Evolutionary conservation across 2,888 invertebrate genomes (phyloP), one percentile per base, ranked within the genome.

Genomic region (Spisula subtruncata): DNA sequence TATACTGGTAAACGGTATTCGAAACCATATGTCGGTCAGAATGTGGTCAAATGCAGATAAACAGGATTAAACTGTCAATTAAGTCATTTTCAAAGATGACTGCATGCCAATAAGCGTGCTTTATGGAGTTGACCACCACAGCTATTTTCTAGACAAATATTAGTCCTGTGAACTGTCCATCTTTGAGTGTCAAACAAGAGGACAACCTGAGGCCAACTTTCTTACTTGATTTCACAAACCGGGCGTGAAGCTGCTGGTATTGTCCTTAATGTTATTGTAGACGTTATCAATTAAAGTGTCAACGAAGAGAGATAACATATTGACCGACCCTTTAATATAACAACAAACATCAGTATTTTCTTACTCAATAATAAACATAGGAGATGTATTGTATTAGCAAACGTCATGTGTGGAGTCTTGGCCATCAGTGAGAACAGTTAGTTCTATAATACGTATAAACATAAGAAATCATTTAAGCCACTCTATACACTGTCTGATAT

Each of bases 261-360:
- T 87, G 90, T 91, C 89, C 83, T 35, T 2, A 48, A 0, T 86
- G 83, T 86, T 89, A 86, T 83, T 82, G 81, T 81, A 91, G 89
- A 88, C 89, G 84, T 91, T 89, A 86, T 91, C 89, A 89, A 91
- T 91, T 91, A 89, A 91, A 89, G 91, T 91, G 91, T 91, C 91
- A 91, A 81, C 86, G 83, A 60, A 87, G 85, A 56, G 71, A 87
- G 84, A 82, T 87, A 90, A 90, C 90, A 85, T 87, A 85, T 90
- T 87, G 87, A 87, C 90, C 83, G 75, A 83, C 81, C 85, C 51
- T 66, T 82, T 56, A 75, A 25, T 75, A 85, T 81, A 87, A 90
- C 66, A 90, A 90, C 89, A 90, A 90, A 90, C 89, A 90, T 16
- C 18, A 46, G 14, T 20, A 35, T 32, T 66, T 66, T n/a, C n/a